A percentile compares a stretch with the other conserved stretches of the same genome.
Evolutionary conservation across 2,888 invertebrate genomes (phyloP).

Genomic region (Latrodectus hesperus): DNA sequence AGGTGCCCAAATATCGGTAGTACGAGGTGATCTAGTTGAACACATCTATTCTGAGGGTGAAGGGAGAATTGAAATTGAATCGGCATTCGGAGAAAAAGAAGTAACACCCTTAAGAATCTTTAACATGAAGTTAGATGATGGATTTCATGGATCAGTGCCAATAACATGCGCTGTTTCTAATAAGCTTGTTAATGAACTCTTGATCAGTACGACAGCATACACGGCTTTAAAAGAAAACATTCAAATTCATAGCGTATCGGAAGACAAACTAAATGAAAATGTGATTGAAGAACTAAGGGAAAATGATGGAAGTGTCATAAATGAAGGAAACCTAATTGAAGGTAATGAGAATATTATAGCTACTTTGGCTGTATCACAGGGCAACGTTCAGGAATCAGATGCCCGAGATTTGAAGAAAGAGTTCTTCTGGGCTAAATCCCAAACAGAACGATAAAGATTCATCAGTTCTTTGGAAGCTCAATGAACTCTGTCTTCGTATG

Average conservation of each 20-base stretch:
- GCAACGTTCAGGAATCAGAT: too few relatives aligned
- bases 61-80: background rate
- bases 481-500: too few relatives aligned
- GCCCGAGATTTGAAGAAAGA: too few relatives aligned
- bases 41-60: background rate
- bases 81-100: background rate
- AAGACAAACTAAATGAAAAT: background rate
- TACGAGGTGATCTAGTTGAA: background rate
- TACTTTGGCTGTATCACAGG: too few relatives aligned
- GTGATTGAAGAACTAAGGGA: background rate
- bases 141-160: background rate
- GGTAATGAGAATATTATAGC: too few relatives aligned
- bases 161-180: background rate
- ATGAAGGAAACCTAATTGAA: too few relatives aligned
- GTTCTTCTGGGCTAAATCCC: too few relatives aligned
- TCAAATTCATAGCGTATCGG: background rate
- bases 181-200: background rate
- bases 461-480: too few relatives aligned
- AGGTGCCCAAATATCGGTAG: background rate
- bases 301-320: too few relatives aligned
- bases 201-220: background rate
- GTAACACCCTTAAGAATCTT: background rate
- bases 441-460: too few relatives aligned
- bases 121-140: background rate
- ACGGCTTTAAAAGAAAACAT: background rate